Conservation (phyloP, 2,888 invertebrate species). For the Dasypogon diadema region DNA sequence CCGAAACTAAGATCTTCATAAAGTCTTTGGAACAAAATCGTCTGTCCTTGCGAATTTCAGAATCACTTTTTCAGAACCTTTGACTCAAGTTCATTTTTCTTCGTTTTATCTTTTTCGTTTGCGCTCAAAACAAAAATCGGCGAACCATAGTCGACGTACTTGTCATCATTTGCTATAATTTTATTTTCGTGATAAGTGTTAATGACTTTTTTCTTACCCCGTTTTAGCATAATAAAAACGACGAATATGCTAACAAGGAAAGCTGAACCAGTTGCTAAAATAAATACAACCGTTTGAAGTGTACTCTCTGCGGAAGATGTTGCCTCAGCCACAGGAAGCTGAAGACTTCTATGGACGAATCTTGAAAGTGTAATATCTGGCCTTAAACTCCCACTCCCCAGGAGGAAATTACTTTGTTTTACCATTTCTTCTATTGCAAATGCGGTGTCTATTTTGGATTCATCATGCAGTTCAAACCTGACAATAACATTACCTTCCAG, state of each 20-base stretch:
- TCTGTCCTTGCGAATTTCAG: too few relatives aligned
- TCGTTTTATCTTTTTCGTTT: conserved; percentile 56
- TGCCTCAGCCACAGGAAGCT: conserved; percentile 61
- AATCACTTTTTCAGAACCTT: background rate
- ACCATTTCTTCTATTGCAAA: conserved; percentile 85
- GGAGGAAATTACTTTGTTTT: conserved; percentile 64
- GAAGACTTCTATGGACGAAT: conserved; percentile 71
- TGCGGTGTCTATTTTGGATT: conserved; percentile 82
- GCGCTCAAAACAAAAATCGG: conserved; percentile 68
- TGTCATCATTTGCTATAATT: conserved; percentile 60
- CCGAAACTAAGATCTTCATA: too few relatives aligned
- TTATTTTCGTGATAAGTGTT: conserved; percentile 56
- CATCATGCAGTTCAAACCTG: conserved; percentile 77
- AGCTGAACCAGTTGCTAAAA: conserved; percentile 82
- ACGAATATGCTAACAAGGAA: conserved; percentile 83
- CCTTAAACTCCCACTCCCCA: conserved; percentile 67
- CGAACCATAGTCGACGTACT: conserved; percentile 64
- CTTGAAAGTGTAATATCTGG: conserved; percentile 76
- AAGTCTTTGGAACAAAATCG: too few relatives aligned
- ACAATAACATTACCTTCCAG: conserved; percentile 70
- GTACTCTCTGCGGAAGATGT: conserved; percentile 66
- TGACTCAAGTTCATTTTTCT: conserved; percentile 11
- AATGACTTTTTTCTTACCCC: conserved; percentile 69
- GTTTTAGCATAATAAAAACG: conserved; percentile 80
- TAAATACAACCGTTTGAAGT: conserved; percentile 82